Base-by-base conservation (phyloP, 2,888 invertebrate species). In the Pecten maximus region DNA sequence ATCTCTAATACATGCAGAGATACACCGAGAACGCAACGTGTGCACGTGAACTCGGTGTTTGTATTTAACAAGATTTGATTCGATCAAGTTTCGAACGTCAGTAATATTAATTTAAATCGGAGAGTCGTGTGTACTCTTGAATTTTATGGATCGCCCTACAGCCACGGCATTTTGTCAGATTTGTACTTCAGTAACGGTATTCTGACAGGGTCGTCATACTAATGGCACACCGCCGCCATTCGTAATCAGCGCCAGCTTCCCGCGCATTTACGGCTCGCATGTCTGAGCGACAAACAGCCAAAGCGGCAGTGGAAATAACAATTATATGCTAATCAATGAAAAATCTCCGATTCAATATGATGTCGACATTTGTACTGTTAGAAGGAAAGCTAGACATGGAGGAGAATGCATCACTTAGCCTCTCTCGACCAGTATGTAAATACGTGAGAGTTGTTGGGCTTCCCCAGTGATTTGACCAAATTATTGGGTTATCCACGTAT, bases 271-370 rank as follows among this genome's bases (percentile, higher is more conserved):
- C 28, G 35, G 74, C 10, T 74, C 35, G 74, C 74, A 35, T 74
- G 74, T 28, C 12, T 74, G 35, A 35, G 23, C 74, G 74, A 74
- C 35, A 74, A 74, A 74, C 12, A 8, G 35, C 4, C 74, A 10
- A 35, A 74, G 35, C 35, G 28, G 74, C 12, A 74, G 74, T 35
- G 74, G 23, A 35, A 74, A 74, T 28, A 74, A 74, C 74, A 28
- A 74, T 74, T 74, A 74, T 74, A 74, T 74, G 74, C 74, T 74
- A 74, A 74, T 74, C 74, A 74, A 23, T 28, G 74, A 74, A 74
- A 44, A 28, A 74, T 74, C 28, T 74, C 74, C 74, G 10, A 74
- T 74, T 74, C 74, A 74, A 74, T 74, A 74, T 74, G 35, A 74
- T 74, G n/a, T 23, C n/a, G 48, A 48, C 48, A 48, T 48, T 0